Conservation (phyloP, 1,140 invertebrate species). For the Spodoptera litura region DNA sequence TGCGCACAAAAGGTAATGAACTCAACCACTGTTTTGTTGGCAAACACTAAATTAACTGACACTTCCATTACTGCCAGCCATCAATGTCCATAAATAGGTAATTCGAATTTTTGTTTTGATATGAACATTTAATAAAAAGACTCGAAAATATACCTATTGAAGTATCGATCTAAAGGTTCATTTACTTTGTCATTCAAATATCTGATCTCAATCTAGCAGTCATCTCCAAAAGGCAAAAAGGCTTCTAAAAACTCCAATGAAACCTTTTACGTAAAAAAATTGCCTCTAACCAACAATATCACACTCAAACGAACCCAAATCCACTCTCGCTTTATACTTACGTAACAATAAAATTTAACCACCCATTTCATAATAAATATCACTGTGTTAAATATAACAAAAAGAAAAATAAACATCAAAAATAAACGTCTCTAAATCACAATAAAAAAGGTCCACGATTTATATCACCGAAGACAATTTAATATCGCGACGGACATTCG, state of each 20-base stretch:
- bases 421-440: constrained; percentile 35
- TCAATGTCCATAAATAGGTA: constrained; percentile 19
- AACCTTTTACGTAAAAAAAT: not conserved
- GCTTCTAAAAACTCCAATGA: not conserved
- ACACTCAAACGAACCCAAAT: not conserved
- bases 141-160: too few species aligned
- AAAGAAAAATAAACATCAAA: not conserved
- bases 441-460: constrained; percentile 50
- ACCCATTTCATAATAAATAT: constrained; percentile 19
- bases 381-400: constrained; percentile 1
- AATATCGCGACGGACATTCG: constrained; percentile 51
- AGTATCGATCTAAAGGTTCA: too few species aligned
- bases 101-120: constrained; percentile 3
- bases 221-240: too few species aligned
- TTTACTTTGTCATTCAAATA: too few species aligned
- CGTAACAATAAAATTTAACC: constrained; percentile 21
- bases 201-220: too few species aligned
- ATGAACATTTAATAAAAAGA: not conserved
- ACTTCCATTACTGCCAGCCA: constrained; percentile 19
- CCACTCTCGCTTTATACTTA: not conserved
- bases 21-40: constrained; percentile 26
- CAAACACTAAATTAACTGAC: constrained; percentile 30
- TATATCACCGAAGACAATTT: constrained; percentile 51
- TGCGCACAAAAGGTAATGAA: constrained; percentile 31
- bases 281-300: not conserved